Percentiles rank a stretch among this genome's conserved stretches.
Conservation (phyloP, 1,140 invertebrate species). For the Andricus grossulariae region DNA sequence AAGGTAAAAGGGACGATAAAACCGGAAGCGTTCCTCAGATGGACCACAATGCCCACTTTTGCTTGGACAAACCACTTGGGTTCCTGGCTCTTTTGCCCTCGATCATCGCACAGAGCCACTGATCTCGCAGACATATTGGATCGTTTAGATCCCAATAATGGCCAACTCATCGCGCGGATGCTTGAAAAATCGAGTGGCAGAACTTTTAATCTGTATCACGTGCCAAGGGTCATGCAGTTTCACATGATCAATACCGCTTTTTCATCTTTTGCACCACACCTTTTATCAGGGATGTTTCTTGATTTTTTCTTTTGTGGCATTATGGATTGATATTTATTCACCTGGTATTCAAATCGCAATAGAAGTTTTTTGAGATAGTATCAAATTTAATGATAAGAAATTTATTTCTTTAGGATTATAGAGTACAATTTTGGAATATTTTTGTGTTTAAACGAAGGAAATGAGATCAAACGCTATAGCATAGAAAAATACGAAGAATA, state of each 20-base stretch:
- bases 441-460: too few relatives aligned
- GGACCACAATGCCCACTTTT: slow-evolving; percentile 40
- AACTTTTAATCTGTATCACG: slow-evolving; percentile 45
- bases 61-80: slow-evolving; percentile 21
- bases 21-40: slow-evolving; percentile 35
- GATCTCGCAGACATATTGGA: slow-evolving; percentile 5
- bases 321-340: too few relatives aligned
- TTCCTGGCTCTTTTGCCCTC: not conserved
- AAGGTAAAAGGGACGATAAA: slow-evolving; percentile 32
- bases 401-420: too few relatives aligned
- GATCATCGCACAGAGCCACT: too few relatives aligned
- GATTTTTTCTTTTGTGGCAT: not conserved
- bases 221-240: slow-evolving; percentile 4
- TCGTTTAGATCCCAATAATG: slow-evolving; percentile 30
- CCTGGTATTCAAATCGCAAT: too few relatives aligned
- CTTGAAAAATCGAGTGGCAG: slow-evolving; percentile 32
- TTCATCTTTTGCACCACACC: slow-evolving; percentile 9
- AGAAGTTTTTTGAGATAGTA: too few relatives aligned
- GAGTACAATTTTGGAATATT: too few relatives aligned
- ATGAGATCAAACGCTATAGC: too few relatives aligned
- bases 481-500: too few relatives aligned
- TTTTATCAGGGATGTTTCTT: not conserved
- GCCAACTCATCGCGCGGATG: slow-evolving; percentile 36
- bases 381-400: too few relatives aligned
- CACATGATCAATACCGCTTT: slow-evolving; percentile 4